A percentile compares a stretch with the other conserved stretches of the same genome.
These are phyloP conservation scores for Myotis yumanensis DNA, from an alignment of 2,113 vertebrate species.

Conservation along the genomic window DNA sequence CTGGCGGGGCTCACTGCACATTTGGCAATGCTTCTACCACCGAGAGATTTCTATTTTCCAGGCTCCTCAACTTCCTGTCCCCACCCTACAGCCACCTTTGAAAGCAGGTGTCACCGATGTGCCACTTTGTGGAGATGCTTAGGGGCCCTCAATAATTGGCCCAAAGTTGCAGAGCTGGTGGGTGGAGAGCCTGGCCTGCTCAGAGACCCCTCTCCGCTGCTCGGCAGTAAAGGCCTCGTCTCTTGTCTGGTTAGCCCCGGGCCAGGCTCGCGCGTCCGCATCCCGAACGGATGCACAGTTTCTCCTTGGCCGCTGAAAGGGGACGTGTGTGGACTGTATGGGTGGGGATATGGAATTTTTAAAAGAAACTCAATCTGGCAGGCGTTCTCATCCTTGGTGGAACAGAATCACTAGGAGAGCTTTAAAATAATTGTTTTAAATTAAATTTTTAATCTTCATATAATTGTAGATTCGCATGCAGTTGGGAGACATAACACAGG, in stretches of 20 bases:
- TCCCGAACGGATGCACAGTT: neutral
- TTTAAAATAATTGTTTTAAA: neutral
- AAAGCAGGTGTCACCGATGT: neutral
- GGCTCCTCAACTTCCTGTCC: neutral
- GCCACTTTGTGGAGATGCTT: neutral
- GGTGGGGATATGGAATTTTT: neutral
- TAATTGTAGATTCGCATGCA: neutral
- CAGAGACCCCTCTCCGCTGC: neutral
- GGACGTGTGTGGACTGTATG: neutral
- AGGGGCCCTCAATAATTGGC: neutral
- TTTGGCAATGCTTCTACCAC: fast-evolving
- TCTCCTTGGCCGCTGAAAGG: neutral
- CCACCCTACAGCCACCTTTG: neutral
- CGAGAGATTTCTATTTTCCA: neutral
- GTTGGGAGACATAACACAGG: neutral
- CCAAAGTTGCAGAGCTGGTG: neutral
- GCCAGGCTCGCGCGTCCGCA: fast-evolving
- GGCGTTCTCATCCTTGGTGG: neutral
- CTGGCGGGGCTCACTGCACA: too few species aligned
- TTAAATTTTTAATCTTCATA: neutral
- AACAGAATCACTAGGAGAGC: neutral
- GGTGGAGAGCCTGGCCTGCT: neutral
- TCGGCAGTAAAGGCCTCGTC: fast-evolving
- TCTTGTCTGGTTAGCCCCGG: fast-evolving
- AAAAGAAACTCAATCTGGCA: too few species aligned